A percentile compares a stretch with the other conserved stretches of the same genome.
These are phyloP conservation scores for Amiota minor DNA, from an alignment of 2,888 invertebrate species.

Conservation along the genomic window DNA sequence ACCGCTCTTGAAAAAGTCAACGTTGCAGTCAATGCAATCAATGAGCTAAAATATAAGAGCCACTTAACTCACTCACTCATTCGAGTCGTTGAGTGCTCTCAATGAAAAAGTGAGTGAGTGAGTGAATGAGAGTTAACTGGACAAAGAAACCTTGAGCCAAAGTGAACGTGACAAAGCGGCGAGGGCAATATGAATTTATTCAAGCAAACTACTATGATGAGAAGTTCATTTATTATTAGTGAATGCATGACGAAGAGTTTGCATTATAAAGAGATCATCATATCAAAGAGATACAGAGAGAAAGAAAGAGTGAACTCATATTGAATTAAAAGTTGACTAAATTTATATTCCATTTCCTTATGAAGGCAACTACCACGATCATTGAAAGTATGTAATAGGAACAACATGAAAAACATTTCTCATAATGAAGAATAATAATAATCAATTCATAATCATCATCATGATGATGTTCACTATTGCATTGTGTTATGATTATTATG, in stretches of 20 bases:
- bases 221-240: too few relatives aligned
- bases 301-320: background rate
- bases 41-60: conserved; percentile 15
- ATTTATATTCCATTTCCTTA: conserved; percentile 19
- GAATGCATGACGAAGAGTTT: too few relatives aligned
- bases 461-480: background rate
- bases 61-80: background rate
- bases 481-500: conserved; percentile 11
- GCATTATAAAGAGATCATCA: too few relatives aligned
- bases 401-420: background rate
- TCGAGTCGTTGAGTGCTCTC: background rate
- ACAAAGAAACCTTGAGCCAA: too few relatives aligned
- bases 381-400: background rate
- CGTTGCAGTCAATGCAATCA: conserved; percentile 17
- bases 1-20: conserved; percentile 20
- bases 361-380: conserved; percentile 8
- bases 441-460: background rate
- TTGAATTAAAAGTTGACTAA: background rate
- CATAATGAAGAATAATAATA: background rate
- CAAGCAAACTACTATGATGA: too few relatives aligned
- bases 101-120: background rate
- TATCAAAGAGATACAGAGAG: too few relatives aligned
- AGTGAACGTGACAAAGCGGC: conserved; percentile 47
- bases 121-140: background rate
- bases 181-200: conserved; percentile 43